Evolutionary conservation across 1,140 invertebrate genomes (phyloP).

Genomic region (Wiebesia pumilae): DNA sequence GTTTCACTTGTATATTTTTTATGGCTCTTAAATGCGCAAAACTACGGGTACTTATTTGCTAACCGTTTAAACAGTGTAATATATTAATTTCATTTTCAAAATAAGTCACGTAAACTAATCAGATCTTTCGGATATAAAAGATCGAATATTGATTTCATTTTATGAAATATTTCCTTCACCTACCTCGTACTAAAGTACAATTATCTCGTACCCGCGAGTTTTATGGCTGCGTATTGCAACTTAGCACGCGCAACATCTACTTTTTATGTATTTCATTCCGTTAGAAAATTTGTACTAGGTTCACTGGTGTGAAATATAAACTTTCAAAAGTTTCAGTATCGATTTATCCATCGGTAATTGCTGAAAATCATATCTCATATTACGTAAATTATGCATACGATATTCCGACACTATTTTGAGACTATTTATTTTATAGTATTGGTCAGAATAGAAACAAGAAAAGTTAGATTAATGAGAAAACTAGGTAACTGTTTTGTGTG

Average conservation of each 20-base stretch:
- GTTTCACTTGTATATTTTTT: not conserved
- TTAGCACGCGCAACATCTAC: not conserved
- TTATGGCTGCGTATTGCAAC: not conserved
- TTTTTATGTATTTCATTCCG: slow-evolving; percentile 13
- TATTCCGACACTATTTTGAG: not conserved
- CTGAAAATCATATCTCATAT: not conserved
- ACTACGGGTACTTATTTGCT: not conserved
- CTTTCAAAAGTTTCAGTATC: slow-evolving; percentile 20
- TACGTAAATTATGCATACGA: slow-evolving; percentile 21
- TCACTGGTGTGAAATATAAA: not conserved
- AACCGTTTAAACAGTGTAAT: not conserved
- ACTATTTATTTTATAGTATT: slow-evolving; percentile 7
- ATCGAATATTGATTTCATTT: not conserved
- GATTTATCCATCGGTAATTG: not conserved
- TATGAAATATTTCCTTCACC: not conserved
- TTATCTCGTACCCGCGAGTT: not conserved
- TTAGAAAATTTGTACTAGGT: not conserved
- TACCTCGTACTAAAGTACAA: not conserved
- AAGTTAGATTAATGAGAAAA: not conserved
- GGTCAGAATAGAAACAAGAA: not conserved
- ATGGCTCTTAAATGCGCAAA: not conserved
- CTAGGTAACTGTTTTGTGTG: not conserved
- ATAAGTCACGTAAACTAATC: not conserved
- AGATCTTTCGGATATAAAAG: not conserved
- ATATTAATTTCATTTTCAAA: not conserved